These are phyloP conservation scores for Willisornis vidua DNA, from an alignment of 2,113 vertebrate genomes.

Conservation along the genomic window DNA sequence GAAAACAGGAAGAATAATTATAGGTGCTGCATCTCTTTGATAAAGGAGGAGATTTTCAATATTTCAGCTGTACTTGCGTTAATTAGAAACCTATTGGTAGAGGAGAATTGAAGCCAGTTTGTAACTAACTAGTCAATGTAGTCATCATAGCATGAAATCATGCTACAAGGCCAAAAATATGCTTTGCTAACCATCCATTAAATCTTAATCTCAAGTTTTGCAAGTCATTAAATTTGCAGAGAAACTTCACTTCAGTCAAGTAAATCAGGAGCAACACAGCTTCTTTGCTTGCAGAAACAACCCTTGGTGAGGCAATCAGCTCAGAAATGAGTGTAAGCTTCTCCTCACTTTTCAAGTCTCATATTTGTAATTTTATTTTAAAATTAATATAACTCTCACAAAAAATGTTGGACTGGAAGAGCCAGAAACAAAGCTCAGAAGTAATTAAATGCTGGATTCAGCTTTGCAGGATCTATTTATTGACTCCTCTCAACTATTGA, in stretches of 20 bases:
- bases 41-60: conserved; percentile 62
- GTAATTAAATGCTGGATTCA: background rate
- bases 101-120: conserved; percentile 40
- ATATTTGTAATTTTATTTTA: background rate
- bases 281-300: background rate
- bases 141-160: conserved; percentile 64
- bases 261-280: background rate
- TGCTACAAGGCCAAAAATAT: conserved; percentile 55
- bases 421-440: background rate
- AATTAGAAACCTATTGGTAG: conserved; percentile 68
- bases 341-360: background rate
- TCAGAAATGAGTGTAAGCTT: background rate
- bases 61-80: conserved; percentile 23
- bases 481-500: background rate
- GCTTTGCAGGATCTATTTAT: background rate
- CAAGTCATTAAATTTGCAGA: conserved; percentile 54
- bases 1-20: conserved; percentile 55
- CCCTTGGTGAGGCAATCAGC: background rate
- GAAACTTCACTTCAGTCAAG: conserved; percentile 44
- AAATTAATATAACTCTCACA: background rate
- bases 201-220: conserved; percentile 69
- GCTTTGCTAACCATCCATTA: conserved; percentile 68
- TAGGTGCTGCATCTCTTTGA: conserved; percentile 33
- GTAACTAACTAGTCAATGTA: conserved; percentile 52
- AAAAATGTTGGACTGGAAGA: background rate